A percentile compares a stretch with the other conserved stretches of the same genome.
Conservation (phyloP, 1,140 invertebrate species). For the Ooceraea biroi region DNA sequence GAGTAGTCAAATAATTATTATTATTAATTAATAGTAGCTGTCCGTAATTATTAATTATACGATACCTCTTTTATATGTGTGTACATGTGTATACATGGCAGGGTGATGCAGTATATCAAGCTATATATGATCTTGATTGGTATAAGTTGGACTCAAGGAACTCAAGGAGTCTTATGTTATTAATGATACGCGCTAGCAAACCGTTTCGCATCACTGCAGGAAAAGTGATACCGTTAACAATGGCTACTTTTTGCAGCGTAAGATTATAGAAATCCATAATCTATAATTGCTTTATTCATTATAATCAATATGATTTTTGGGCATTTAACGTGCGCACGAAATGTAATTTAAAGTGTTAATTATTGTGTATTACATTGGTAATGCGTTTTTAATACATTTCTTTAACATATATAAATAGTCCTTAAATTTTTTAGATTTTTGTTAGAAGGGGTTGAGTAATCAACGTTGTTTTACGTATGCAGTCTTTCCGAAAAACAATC, state of each 20-base stretch:
- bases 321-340: too few species aligned
- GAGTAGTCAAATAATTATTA: not conserved
- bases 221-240: conserved; percentile 34
- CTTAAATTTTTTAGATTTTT: too few species aligned
- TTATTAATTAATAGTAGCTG: not conserved
- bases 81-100: conserved; percentile 1
- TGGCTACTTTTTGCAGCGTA: conserved; percentile 43
- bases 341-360: too few species aligned
- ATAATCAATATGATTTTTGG: too few species aligned
- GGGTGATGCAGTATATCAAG: conserved; percentile 7
- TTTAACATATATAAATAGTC: too few species aligned
- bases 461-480: too few species aligned
- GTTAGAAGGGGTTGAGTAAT: too few species aligned
- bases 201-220: conserved; percentile 35
- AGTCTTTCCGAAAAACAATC: too few species aligned
- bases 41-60: not conserved
- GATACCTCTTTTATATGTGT: not conserved
- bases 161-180: not conserved
- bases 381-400: too few species aligned
- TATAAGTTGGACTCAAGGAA: conserved; percentile 20
- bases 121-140: conserved; percentile 20
- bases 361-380: too few species aligned
- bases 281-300: too few species aligned
- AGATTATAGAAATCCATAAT: too few species aligned
- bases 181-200: conserved; percentile 14